Evolutionary conservation across 1,140 invertebrate genomes (phyloP).

Genomic region (Drusus annulatus): DNA sequence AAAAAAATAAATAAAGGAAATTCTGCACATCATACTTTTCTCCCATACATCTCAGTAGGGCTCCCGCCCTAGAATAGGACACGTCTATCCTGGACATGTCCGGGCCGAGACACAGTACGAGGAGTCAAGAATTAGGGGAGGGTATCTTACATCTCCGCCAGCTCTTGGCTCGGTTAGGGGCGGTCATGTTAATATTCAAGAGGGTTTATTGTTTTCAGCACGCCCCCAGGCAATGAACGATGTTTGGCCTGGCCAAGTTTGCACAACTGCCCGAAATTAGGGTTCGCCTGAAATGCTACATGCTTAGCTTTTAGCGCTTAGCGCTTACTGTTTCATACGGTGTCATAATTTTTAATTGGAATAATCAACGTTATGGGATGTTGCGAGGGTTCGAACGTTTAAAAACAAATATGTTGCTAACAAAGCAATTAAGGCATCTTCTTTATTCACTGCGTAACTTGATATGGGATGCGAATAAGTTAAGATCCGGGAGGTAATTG

Average conservation of each 20-base stretch:
- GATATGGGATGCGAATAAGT: no score
- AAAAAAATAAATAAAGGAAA: no score
- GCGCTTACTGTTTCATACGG: neutral
- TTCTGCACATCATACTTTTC: no score
- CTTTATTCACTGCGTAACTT: no score
- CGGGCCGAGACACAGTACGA: no score
- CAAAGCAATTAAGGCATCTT: neutral
- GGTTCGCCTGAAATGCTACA: neutral
- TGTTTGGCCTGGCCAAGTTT: conserved; percentile 1
- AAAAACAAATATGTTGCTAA: neutral
- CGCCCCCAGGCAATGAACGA: conserved; percentile 4
- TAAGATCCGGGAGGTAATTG: no score
- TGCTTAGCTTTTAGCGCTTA: neutral
- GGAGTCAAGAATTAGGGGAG: no score
- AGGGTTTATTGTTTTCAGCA: conserved; percentile 34
- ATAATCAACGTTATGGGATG: neutral
- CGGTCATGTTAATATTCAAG: conserved; percentile 21
- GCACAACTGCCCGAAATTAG: conserved; percentile 13
- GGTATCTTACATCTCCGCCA: neutral
- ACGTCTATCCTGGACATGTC: no score
- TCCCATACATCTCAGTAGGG: no score
- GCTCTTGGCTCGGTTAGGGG: neutral
- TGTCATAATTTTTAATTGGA: conserved; percentile 7
- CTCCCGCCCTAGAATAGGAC: no score
- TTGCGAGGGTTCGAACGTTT: neutral